Conservation (phyloP, 2,888 invertebrate species). For the Polydrusus pterygomalis region DNA sequence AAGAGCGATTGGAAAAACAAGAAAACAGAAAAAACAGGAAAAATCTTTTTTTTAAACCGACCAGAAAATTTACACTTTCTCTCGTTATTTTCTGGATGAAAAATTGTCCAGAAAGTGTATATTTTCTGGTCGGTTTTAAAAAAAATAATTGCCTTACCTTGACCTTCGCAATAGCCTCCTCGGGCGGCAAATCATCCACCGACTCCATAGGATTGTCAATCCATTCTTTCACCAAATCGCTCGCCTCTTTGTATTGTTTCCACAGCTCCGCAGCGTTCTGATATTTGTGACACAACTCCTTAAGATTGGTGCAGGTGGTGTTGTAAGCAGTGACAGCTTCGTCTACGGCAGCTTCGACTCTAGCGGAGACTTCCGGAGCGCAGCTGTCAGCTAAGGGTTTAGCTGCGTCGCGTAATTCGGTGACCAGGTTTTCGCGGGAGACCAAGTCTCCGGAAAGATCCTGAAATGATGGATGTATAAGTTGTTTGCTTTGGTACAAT, state of each 20-base stretch:
- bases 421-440: conserved; percentile 83
- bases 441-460: conserved; percentile 85
- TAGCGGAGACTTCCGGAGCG: conserved; percentile 82
- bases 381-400: conserved; percentile 82
- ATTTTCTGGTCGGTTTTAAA: background rate
- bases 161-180: conserved; percentile 81
- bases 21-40: too few relatives aligned
- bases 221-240: conserved; percentile 84
- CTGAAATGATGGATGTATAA: conserved; percentile 70
- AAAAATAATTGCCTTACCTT: conserved; percentile 74
- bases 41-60: too few relatives aligned
- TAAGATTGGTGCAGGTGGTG: conserved; percentile 85
- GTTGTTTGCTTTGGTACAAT: background rate
- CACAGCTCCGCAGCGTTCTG: conserved; percentile 88
- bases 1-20: too few relatives aligned
- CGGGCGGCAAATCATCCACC: conserved; percentile 81
- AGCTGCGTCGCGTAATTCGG: conserved; percentile 81
- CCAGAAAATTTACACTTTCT: too few relatives aligned
- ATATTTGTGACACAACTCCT: conserved; percentile 84
- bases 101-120: too few relatives aligned
- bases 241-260: conserved; percentile 87
- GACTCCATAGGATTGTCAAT: conserved; percentile 85
- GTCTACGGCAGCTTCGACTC: conserved; percentile 84
- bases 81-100: too few relatives aligned
- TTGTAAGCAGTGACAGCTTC: conserved; percentile 87